Evolutionary conservation across 2,888 invertebrate species (phyloP).

Genomic region (Pachycephus smyrnensis): DNA sequence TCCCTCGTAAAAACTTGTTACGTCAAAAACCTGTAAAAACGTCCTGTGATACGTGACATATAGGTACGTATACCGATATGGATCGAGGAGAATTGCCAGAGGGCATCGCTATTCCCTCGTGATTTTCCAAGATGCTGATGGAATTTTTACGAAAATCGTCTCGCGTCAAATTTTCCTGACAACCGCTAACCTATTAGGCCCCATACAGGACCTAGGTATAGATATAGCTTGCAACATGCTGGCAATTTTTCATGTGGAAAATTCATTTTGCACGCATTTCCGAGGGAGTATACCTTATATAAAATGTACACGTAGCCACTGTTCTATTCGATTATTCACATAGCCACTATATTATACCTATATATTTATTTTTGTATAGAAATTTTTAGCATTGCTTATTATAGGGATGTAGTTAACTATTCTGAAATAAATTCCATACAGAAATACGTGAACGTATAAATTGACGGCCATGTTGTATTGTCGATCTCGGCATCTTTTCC

Average conservation of each 20-base stretch:
- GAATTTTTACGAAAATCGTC: not conserved
- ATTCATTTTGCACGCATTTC: not conserved
- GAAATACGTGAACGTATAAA: not conserved
- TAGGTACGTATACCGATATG: not conserved
- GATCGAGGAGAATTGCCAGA: not conserved
- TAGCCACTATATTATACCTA: too few species aligned
- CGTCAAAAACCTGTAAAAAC: conserved; percentile 1
- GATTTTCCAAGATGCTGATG: not conserved
- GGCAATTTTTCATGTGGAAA: not conserved
- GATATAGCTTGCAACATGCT: not conserved
- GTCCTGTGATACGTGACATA: not conserved
- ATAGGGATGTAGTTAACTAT: not conserved
- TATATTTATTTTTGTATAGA: not conserved
- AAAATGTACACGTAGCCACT: not conserved
- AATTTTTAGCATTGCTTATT: not conserved
- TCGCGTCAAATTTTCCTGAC: not conserved
- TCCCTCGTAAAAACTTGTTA: conserved; percentile 6
- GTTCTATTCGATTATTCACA: too few species aligned
- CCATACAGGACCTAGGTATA: not conserved
- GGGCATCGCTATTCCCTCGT: not conserved
- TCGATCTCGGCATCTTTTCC: not conserved
- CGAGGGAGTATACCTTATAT: not conserved
- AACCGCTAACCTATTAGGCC: not conserved
- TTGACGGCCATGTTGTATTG: not conserved
- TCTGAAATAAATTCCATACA: not conserved